Evolutionary conservation across 2,888 invertebrate species (phyloP), one percentile per base, ranked within the genome.

Genomic region (Perizoma flavofasciatum): DNA sequence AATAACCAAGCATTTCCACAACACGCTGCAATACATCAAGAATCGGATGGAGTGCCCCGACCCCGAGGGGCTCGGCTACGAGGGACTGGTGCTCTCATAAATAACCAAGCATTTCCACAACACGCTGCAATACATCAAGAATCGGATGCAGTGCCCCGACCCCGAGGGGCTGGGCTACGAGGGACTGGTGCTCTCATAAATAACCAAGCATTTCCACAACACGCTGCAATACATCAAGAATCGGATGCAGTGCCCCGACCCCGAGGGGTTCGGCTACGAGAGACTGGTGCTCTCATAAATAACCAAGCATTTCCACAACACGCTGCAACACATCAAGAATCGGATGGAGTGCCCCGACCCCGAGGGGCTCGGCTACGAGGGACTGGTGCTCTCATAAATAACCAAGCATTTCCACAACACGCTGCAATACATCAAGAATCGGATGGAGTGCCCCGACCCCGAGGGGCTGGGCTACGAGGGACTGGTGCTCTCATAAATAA

Each of bases 71-170:
- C 81, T 94, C 4, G 93, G 94, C 0, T 95, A 95, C 71, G 94
- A 95, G 62, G 95, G 49, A 22, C 22, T 53, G 5, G 52, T 56
- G 7, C 6, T 57, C 7, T 53, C 61, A 4, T 61, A 98, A 89
- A 98, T 99, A 70, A 96, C 97, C 65, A 97, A 97, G 79, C 99
- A 99, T 85, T 98, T 99, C 85, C 96, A 96, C 74, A 98, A 98
- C 80, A 98, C 97, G 0, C 85, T 97, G 76, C 96, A 96, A 67
- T 97, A 97, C 78, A 93, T 98, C 71, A 94, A 94, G 81, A 95
- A 95, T 75, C 68, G 90, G 50, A 86, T 86, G 83, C 95, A 95
- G 74, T 94, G 94, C 51, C 93, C 95, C 0, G 95, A 95, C 73
- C 91, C 93, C 0, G 95, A 95, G 44, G 93, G 93, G 0, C 81